A percentile compares a stretch with the other conserved stretches of the same genome.
Conservation (phyloP, 2,888 invertebrate genomes). For the Sisyra nigra region DNA sequence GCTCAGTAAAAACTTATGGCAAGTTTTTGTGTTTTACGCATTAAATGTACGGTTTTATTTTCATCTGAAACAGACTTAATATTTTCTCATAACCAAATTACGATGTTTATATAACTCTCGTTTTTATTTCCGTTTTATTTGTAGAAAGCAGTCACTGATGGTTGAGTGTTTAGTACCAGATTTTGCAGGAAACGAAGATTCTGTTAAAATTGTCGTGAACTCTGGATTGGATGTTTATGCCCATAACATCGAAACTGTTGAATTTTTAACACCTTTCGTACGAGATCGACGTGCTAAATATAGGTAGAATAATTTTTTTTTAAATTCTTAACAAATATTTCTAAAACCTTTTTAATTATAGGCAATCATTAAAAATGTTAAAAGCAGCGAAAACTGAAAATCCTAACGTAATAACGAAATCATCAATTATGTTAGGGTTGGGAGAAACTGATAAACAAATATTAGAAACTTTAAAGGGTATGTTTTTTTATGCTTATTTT, state of each 20-base stretch:
- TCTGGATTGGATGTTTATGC: constrained; percentile 93
- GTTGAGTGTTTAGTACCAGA: constrained; percentile 97
- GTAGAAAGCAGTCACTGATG: constrained; percentile 62
- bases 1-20: too few species aligned
- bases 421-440: constrained; percentile 95
- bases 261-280: constrained; percentile 76
- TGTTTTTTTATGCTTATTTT: not conserved
- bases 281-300: constrained; percentile 88
- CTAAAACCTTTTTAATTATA: constrained; percentile 20
- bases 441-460: constrained; percentile 83
- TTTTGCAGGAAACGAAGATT: constrained; percentile 66
- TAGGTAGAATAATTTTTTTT: too few species aligned
- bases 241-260: constrained; percentile 97
- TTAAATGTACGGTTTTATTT: too few species aligned
- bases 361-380: constrained; percentile 75
- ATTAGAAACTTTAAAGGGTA: constrained; percentile 65
- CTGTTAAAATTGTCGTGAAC: constrained; percentile 56
- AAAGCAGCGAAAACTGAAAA: constrained; percentile 66
- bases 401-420: constrained; percentile 81
- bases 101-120: too few species aligned
- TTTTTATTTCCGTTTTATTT: constrained; percentile 12
- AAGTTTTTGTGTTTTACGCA: too few species aligned
- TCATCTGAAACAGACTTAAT: too few species aligned
- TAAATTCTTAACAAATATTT: too few species aligned
- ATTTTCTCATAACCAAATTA: too few species aligned